phyloP scores from a whole-genome alignment of 2,888 invertebrate species.

The Stenichneumon culpator region DNA sequence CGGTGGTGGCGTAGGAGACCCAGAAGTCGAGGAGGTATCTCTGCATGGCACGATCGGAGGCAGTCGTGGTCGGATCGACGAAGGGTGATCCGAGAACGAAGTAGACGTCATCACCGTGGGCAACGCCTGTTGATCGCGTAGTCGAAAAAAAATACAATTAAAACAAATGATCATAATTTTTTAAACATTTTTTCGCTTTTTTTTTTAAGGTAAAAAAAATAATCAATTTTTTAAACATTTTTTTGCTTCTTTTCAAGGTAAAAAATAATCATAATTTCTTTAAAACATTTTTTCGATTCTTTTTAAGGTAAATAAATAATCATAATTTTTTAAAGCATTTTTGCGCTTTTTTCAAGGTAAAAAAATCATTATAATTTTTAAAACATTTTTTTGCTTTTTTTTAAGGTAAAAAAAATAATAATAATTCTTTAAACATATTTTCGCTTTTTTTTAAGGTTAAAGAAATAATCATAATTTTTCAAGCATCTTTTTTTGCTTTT shows the following conservation, averaged over 20 bases:
- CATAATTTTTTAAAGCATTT: neutral
- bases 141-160: neutral
- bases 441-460: too few species aligned
- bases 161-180: neutral
- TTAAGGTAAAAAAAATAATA: too few species aligned
- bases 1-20: slow-evolving; percentile 87
- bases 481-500: too few species aligned
- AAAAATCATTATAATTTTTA: too few species aligned
- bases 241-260: neutral
- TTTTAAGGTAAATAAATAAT: neutral
- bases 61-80: slow-evolving; percentile 81
- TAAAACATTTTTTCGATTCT: too few species aligned
- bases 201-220: neutral
- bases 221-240: neutral
- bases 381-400: too few species aligned
- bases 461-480: too few species aligned
- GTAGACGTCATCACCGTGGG: slow-evolving; percentile 88
- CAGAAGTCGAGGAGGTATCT: slow-evolving; percentile 87
- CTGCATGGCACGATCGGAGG: slow-evolving; percentile 86
- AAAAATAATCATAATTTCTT: too few species aligned
- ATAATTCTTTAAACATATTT: too few species aligned
- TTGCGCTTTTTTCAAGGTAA: neutral
- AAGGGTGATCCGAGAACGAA: slow-evolving; percentile 85
- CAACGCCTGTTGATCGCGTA: slow-evolving; percentile 86
- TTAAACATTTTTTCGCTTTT: neutral